A percentile compares a stretch with the other conserved stretches of the same genome.
Evolutionary conservation across 2,888 invertebrate genomes (phyloP).

Genomic region (Alloplasta piceator): DNA sequence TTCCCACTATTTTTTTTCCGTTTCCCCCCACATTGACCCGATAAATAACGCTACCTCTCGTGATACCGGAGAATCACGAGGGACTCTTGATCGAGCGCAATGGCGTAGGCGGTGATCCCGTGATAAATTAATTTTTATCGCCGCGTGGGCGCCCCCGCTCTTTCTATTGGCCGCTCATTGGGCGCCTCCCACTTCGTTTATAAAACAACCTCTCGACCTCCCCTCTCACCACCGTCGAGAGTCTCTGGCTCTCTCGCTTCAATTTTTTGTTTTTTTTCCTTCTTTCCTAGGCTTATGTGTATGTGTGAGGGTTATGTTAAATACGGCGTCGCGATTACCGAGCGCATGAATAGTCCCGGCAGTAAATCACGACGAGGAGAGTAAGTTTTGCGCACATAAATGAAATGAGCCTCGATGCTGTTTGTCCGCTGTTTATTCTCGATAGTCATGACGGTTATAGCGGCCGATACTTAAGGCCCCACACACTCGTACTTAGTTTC

Average conservation of each 20-base stretch:
- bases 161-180: slow-evolving; percentile 77
- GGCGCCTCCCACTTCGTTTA: slow-evolving; percentile 76
- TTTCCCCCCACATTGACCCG: slow-evolving; percentile 59
- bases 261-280: slow-evolving; percentile 50
- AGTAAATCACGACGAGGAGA: slow-evolving; percentile 65
- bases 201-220: slow-evolving; percentile 62
- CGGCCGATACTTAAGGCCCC: background rate
- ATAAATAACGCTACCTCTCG: slow-evolving; percentile 75
- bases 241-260: slow-evolving; percentile 20
- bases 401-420: slow-evolving; percentile 65
- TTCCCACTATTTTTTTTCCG: too few relatives aligned
- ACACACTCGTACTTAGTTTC: background rate
- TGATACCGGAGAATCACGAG: slow-evolving; percentile 68
- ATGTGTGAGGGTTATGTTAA: background rate
- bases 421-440: slow-evolving; percentile 62
- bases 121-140: slow-evolving; percentile 80
- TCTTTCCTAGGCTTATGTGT: background rate
- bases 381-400: slow-evolving; percentile 62
- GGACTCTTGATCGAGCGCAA: slow-evolving; percentile 71
- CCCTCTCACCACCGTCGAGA: slow-evolving; percentile 56
- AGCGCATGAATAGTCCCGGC: slow-evolving; percentile 58
- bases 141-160: slow-evolving; percentile 78
- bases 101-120: slow-evolving; percentile 79
- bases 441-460: slow-evolving; percentile 58
- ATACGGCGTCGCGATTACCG: slow-evolving; percentile 58